Evolutionary conservation across 2,888 invertebrate genomes (phyloP).

Genomic region (Parelbella ahira): DNA sequence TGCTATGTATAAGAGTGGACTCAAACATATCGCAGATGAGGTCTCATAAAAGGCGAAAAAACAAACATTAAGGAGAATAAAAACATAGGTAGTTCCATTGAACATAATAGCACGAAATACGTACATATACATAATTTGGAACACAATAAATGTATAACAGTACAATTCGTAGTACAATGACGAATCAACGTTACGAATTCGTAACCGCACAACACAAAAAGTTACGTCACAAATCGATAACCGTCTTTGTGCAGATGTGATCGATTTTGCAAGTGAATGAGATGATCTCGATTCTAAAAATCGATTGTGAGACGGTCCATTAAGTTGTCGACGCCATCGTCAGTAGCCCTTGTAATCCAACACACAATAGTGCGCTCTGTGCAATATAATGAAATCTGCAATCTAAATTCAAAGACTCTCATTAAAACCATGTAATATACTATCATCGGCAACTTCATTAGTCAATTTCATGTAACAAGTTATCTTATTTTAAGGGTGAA

Average conservation of each 20-base stretch:
- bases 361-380: slow-evolving; percentile 47
- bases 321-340: slow-evolving; percentile 41
- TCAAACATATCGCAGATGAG: background rate
- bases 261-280: slow-evolving; percentile 53
- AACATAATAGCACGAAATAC: slow-evolving; percentile 12
- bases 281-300: slow-evolving; percentile 39
- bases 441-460: slow-evolving; percentile 28
- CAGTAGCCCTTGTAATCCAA: slow-evolving; percentile 38
- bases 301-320: slow-evolving; percentile 40
- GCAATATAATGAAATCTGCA: slow-evolving; percentile 46
- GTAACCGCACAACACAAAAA: slow-evolving; percentile 42
- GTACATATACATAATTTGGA: slow-evolving; percentile 27
- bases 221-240: slow-evolving; percentile 49
- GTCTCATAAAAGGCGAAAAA: no score
- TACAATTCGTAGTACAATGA: slow-evolving; percentile 47
- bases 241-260: slow-evolving; percentile 44
- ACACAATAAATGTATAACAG: slow-evolving; percentile 42
- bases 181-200: slow-evolving; percentile 49
- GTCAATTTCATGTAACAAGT: slow-evolving; percentile 18
- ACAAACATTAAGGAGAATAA: slow-evolving; percentile 28
- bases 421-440: slow-evolving; percentile 36
- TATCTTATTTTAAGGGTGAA: slow-evolving; percentile 5
- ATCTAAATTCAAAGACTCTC: slow-evolving; percentile 38
- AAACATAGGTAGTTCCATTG: slow-evolving; percentile 4
- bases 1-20: background rate